Conservation (phyloP, 2,888 invertebrate genomes). For the Keiferia lycopersicella region DNA sequence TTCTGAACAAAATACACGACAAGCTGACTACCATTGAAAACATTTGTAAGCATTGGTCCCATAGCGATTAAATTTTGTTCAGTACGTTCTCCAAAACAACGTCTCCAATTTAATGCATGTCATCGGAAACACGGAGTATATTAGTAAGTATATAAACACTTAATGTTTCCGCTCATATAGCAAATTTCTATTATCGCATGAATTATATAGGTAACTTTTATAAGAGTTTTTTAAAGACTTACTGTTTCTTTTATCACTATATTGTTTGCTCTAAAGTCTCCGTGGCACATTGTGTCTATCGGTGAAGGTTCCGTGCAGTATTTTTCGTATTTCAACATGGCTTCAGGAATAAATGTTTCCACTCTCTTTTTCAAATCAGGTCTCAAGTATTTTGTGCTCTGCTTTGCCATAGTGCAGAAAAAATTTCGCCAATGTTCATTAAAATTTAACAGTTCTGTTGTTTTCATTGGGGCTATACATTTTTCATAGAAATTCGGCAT, state of each 20-base stretch:
- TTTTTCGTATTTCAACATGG: conserved; percentile 38
- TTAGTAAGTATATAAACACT: no score
- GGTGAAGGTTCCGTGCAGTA: conserved; percentile 37
- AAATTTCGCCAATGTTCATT: conserved; percentile 43
- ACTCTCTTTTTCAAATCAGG: conserved; percentile 32
- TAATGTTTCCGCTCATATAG: no score
- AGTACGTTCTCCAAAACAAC: no score
- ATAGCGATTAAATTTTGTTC: no score
- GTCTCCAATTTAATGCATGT: no score
- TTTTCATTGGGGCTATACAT: conserved; percentile 37
- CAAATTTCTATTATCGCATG: no score
- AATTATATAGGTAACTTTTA: neutral
- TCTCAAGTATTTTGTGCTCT: neutral
- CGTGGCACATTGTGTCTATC: conserved; percentile 49
- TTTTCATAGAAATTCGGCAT: conserved; percentile 47
- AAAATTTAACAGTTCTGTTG: conserved; percentile 37
- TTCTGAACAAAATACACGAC: no score
- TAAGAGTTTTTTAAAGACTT: conserved; percentile 35
- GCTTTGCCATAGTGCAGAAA: conserved; percentile 24
- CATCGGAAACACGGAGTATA: no score
- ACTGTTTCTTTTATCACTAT: conserved; percentile 53
- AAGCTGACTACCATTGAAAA: no score
- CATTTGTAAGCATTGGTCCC: no score
- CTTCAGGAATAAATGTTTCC: conserved; percentile 38
- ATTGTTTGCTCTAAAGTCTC: conserved; percentile 61